Base-by-base conservation (phyloP, 2,888 invertebrate species). In the Taphrorychus bicolor region DNA sequence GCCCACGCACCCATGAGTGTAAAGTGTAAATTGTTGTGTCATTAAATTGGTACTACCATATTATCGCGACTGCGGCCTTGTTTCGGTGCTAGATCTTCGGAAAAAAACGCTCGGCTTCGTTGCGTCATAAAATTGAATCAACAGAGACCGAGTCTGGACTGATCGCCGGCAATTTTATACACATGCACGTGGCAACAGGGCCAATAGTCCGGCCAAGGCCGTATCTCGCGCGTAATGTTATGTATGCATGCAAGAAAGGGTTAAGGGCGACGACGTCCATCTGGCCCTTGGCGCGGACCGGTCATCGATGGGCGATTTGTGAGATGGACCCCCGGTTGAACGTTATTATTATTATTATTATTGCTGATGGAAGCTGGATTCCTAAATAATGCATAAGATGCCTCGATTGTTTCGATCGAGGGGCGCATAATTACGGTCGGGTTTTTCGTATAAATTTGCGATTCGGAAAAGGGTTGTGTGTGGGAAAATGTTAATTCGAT, bases 21-120 rank as follows among this genome's bases (percentile, higher is more conserved):
- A 45, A 45, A 45, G 45, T 45, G 45, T 45, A 45, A 45, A 45
- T 45, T 45, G 45, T 45, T 45, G 45, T 45, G 45, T 45, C 45
- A 45, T 45, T 45, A 45, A 45, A 32, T 32, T 32, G 32, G 32
- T 32, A 32, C 32, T 32, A 3, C 32, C 32, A 32, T 32, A 32
- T 32, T 32, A 32, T 32, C 1, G 32, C 32, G 32, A 32, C 32
- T 32, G 11, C 11, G 32, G 11, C 32, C 32, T 32, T 32, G 32
- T 32, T 32, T 32, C 32, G 32, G 32, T 32, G n/a, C n/a, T n/a
- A n/a, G n/a, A 32, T 32, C 7, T 32, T 32, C 7, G 32, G 11
- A 32, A 32, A 32, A 32, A n/a, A n/a, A n/a, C n/a, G n/a, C n/a
- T n/a, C n/a, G 32, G 7, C 32, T 32, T 32, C 32, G 32, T 11